phyloP scores from a whole-genome alignment of 2,113 vertebrate genomes.

The Cinclus cinclus region DNA sequence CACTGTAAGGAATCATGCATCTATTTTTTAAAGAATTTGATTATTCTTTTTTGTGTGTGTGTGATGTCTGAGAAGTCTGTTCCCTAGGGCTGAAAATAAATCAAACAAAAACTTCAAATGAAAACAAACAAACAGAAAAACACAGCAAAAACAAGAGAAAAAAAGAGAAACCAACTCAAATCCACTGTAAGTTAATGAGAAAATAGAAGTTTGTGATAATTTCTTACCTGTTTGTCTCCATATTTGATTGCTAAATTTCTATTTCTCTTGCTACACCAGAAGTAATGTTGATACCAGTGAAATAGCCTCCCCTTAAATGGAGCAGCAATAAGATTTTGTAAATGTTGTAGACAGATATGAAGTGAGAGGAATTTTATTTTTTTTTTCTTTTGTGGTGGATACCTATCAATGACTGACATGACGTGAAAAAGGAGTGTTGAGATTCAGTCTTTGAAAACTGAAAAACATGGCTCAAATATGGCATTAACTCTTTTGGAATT shows the following conservation, averaged over 20 bases:
- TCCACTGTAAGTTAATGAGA: not conserved
- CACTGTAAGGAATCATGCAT: not conserved
- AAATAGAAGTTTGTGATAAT: not conserved
- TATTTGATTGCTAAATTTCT: not conserved
- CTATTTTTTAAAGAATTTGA: not conserved
- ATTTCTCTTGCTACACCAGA: not conserved
- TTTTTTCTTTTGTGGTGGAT: not conserved
- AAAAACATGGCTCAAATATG: not conserved
- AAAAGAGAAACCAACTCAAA: not conserved
- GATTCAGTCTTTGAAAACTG: not conserved
- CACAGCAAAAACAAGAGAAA: not conserved
- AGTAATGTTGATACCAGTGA: not conserved
- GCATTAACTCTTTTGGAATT: not conserved
- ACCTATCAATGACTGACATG: not conserved
- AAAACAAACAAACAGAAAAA: not conserved
- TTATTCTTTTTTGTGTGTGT: not conserved
- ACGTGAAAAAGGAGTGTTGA: not conserved
- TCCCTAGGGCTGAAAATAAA: not conserved
- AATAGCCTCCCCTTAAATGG: not conserved
- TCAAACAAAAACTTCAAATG: not conserved
- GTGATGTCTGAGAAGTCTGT: not conserved
- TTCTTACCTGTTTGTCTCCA: not conserved
- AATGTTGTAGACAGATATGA: not conserved
- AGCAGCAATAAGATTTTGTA: not conserved
- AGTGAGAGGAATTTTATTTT: not conserved